Evolutionary conservation across 2,888 invertebrate species (phyloP), one percentile per base, ranked within the genome.

Genomic region (Copidosoma aretas): DNA sequence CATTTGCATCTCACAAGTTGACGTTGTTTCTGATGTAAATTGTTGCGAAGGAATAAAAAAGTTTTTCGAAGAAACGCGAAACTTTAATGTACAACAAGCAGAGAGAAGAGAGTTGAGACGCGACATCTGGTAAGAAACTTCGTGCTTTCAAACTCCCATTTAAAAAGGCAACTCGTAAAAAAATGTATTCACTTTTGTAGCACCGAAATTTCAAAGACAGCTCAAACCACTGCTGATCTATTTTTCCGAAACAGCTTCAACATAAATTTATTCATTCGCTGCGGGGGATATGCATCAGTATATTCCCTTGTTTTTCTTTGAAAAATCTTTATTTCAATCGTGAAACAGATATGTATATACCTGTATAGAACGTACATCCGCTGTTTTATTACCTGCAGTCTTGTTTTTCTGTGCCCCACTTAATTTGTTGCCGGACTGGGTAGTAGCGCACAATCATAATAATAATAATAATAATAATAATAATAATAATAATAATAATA

Each of bases 91-190:
- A 53, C 17, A 24, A 10, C 39, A 41, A 62, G 53, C 19, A 17
- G 51, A 25, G 52, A 32, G 51, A 32, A 25, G 59, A 1, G 12
- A 25, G 25, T 1, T 15, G 54, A 54, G 54, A 25, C 21, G 60
- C 60, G 52, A 52, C 60, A 52, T 60, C 60, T 60, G 60, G 32
- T 49, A 19, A 51, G 52, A 59, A 64, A 64, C 58, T 64, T 64
- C 52, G 43, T 43, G 41, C 17, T 59, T 25, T 41, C 52, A 17
- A 59, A 49, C 52, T 58, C 41, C 14, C 53, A 49, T 59, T 63
- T 24, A 25, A 57, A 63, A 63, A 5, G 46, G 43, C 49, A 57
- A 10, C 46, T 49, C 49, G 17, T 19, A 22, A 49, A 59, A 59
- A 64, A 53, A 59, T 58, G 25, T 54, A 46, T 62, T 54, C 43